Conservation (phyloP, 2,888 invertebrate genomes). For the Eurois occulta region DNA sequence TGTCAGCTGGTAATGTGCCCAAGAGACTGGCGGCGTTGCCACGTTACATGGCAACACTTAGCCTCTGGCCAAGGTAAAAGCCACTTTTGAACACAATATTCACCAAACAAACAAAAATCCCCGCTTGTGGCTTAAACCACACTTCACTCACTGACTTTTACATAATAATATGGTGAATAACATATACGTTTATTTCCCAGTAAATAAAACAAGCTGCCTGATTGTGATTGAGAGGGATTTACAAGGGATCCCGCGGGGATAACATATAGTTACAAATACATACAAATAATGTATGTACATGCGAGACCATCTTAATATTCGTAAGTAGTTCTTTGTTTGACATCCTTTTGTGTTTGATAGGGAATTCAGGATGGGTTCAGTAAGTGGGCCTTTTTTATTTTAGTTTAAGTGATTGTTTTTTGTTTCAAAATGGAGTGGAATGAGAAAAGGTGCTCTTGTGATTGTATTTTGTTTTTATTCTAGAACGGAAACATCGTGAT, state of each 20-base stretch:
- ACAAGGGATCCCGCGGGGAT: conserved; percentile 32
- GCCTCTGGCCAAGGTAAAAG: too few relatives aligned
- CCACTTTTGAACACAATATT: neutral
- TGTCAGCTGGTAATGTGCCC: too few relatives aligned
- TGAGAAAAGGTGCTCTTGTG: neutral
- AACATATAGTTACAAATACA: conserved; percentile 19
- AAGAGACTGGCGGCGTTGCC: too few relatives aligned
- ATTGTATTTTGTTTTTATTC: conserved; percentile 3
- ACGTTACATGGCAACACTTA: too few relatives aligned
- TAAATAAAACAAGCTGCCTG: conserved; percentile 69
- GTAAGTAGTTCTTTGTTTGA: conserved; percentile 49
- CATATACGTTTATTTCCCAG: conserved; percentile 68
- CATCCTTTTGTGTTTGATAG: conserved; percentile 23
- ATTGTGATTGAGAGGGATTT: conserved; percentile 70
- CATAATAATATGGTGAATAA: conserved; percentile 75
- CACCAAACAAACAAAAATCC: neutral
- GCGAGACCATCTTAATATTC: conserved; percentile 48
- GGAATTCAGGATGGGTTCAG: neutral
- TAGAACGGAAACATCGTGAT: neutral
- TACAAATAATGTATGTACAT: conserved; percentile 23
- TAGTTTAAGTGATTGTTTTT: conserved; percentile 28
- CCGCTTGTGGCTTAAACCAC: conserved; percentile 38
- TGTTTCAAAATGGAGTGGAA: conserved; percentile 2
- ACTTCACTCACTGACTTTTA: conserved; percentile 63
- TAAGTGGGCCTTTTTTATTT: conserved; percentile 31